Base-by-base conservation (phyloP, 2,113 vertebrate genomes). In the Cathartes aura region DNA sequence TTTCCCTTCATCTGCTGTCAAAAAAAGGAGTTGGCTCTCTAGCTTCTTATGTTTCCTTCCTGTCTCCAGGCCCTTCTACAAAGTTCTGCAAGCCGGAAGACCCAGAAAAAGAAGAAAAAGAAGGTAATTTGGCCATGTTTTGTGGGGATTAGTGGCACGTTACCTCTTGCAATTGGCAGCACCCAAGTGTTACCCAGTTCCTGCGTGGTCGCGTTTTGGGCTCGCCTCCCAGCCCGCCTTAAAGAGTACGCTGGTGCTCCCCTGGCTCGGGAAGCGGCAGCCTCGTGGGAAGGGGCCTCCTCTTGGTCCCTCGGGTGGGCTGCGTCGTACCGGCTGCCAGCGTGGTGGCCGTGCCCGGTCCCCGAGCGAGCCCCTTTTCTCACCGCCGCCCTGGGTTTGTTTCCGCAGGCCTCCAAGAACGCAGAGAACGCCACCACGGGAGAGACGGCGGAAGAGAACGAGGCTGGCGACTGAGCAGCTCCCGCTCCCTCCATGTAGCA, bases 101-200 rank as follows among this genome's bases (percentile, higher is more conserved):
- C 99, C 55, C 99, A 99, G 97, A 99, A 99, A 98, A 99, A 99
- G 98, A 99, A 99, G 99, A 99, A 99, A 99, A 99, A 99, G 99
- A 99, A 99, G 99, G 99, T 99, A 94, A 89, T 90, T 93, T 67
- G 9, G 20, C 3, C 12, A 1, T 1, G 4, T n/a, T 38, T 40
- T 27, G 34, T 2, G 43, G 60, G 26, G n/a, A 5, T 19, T 20
- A 6, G 8, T 17, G 26, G 17, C 17, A 19, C 5, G 0, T 62
- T 38, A 4, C 32, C 13, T 52, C 17, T 34, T 34, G 38, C 7
- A 12, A 21, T 6, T 11, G 5, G 19, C 43, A 5, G 24, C 0
- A 0, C 58, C 55, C 6, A 1, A 13, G 13, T 1, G 3, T 23
- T 34, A 24, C 43, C 43, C 6, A 8, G 45, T 15, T 42, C n/a